These are phyloP conservation scores for Mizuhopecten yessoensis DNA, from an alignment of 1,140 invertebrate genomes.

Conservation along the genomic window DNA sequence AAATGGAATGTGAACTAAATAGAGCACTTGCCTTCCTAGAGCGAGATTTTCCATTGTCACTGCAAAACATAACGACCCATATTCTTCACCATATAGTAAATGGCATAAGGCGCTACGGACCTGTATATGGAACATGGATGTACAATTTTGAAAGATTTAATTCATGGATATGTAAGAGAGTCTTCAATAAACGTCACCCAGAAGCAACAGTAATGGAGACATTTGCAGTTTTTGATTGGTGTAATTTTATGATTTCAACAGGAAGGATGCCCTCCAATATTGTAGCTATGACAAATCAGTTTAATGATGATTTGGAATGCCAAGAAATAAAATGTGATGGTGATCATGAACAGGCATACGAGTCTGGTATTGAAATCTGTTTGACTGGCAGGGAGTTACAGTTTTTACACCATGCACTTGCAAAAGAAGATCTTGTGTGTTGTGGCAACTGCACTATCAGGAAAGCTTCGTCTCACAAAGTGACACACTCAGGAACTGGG, in stretches of 20 bases:
- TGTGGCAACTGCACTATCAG: too few species aligned
- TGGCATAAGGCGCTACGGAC: background rate
- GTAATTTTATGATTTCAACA: background rate
- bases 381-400: too few species aligned
- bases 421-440: too few species aligned
- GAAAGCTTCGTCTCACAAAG: too few species aligned
- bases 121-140: constrained; percentile 36
- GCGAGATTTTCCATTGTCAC: constrained; percentile 21
- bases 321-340: too few species aligned
- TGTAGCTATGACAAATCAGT: too few species aligned
- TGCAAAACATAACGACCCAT: constrained; percentile 41
- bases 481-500: too few species aligned
- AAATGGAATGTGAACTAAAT: constrained; percentile 16
- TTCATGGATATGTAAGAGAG: background rate
- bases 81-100: constrained; percentile 30
- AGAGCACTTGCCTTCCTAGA: constrained; percentile 14
- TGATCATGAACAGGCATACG: too few species aligned
- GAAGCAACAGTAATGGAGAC: constrained; percentile 37
- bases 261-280: too few species aligned
- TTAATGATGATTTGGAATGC: too few species aligned
- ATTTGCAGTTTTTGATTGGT: background rate
- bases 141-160: constrained; percentile 23
- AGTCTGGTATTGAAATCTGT: too few species aligned
- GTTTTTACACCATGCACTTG: too few species aligned
- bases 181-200: background rate